Evolutionary conservation across 2,113 vertebrate species (phyloP).

Genomic region (Aptenodytes patagonicus): DNA sequence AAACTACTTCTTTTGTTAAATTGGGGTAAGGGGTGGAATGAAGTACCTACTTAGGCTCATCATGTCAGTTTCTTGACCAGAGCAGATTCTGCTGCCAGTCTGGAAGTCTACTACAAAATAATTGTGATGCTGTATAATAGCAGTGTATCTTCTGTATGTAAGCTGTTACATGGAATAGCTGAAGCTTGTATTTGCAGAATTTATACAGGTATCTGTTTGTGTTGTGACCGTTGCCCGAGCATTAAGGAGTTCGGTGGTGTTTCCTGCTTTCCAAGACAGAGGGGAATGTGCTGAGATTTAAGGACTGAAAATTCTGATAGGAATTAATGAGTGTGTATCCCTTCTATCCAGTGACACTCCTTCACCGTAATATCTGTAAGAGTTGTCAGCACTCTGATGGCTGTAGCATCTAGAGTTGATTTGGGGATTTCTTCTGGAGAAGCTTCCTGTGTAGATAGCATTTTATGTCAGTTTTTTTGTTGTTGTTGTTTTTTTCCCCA

Average conservation of each 20-base stretch:
- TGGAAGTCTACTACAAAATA: neutral
- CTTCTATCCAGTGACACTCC: neutral
- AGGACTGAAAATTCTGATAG: neutral
- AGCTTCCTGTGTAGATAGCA: neutral
- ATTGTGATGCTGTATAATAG: neutral
- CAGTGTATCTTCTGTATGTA: neutral
- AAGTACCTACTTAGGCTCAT: neutral
- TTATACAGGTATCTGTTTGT: neutral
- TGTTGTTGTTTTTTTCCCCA: neutral
- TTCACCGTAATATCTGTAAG: neutral
- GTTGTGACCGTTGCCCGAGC: neutral
- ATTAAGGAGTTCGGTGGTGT: fast-evolving
- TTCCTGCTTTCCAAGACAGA: neutral
- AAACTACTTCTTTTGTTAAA: neutral
- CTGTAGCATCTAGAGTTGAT: neutral
- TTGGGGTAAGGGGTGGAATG: neutral
- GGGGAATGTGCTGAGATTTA: neutral
- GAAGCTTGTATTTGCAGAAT: neutral
- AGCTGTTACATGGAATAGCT: neutral
- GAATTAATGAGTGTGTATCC: neutral
- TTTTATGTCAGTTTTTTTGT: neutral
- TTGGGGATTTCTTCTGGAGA: neutral
- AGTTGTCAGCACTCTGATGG: neutral
- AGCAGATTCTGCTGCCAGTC: neutral
- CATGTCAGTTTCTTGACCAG: neutral